Evolutionary conservation across 1,140 invertebrate species (phyloP).

Genomic region (Melanaphis sacchari): DNA sequence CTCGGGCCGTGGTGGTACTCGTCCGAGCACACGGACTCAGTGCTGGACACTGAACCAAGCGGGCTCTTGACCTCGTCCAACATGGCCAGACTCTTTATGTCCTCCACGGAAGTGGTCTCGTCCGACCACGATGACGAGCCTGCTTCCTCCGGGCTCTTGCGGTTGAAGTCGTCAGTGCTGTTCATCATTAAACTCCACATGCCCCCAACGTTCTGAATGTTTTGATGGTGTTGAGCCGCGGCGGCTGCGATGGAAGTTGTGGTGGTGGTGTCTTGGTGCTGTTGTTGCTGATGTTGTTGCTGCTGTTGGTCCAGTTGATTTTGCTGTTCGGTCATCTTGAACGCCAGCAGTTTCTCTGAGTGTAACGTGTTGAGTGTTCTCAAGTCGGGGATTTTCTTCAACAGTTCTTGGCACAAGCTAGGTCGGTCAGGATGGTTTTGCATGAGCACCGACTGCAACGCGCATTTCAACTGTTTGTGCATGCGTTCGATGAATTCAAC

Average conservation of each 20-base stretch:
- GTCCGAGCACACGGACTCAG: conserved; percentile 76
- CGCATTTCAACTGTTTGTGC: conserved; percentile 85
- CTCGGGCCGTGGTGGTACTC: conserved; percentile 66
- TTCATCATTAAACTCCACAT: conserved; percentile 61
- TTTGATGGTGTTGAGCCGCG: conserved; percentile 11
- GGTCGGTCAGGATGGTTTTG: conserved; percentile 84
- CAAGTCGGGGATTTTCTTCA: conserved; percentile 94
- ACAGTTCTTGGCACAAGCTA: conserved; percentile 82
- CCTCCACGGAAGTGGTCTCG: conserved; percentile 68
- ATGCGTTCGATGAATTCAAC: conserved; percentile 90
- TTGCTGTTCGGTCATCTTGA: conserved; percentile 88
- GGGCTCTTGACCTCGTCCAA: conserved; percentile 83
- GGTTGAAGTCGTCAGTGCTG: conserved; percentile 62
- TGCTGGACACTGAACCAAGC: conserved; percentile 83
- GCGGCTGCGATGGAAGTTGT: not conserved
- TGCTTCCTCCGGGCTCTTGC: conserved; percentile 66
- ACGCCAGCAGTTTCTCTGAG: conserved; percentile 93
- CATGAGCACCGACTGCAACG: conserved; percentile 85
- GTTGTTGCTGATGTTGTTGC: conserved; percentile 61
- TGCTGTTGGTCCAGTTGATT: conserved; percentile 69
- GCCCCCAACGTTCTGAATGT: conserved; percentile 66
- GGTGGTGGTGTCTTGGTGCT: conserved; percentile 61
- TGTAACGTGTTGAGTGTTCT: conserved; percentile 94
- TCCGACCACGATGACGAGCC: conserved; percentile 72
- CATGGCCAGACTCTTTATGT: conserved; percentile 78